Percentiles rank a stretch among this genome's conserved stretches.
Conservation (phyloP, 1,140 invertebrate species). For the Proales similis region DNA sequence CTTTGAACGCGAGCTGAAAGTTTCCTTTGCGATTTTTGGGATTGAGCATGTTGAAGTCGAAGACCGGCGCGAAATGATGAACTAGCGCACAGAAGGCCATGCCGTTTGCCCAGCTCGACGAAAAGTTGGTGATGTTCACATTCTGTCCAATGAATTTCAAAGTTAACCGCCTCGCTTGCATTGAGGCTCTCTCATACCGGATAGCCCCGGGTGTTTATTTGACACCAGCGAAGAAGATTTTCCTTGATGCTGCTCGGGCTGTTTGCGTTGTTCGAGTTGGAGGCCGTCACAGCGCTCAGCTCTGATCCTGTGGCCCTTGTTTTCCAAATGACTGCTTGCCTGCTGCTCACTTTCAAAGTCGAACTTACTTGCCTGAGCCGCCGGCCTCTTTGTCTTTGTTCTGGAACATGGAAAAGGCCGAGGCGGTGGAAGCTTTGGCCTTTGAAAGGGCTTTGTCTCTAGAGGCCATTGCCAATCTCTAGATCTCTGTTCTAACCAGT, state of each 20-base stretch:
- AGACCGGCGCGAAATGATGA: conserved; percentile 88
- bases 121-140: conserved; percentile 91
- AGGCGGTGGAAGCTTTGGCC: conserved; percentile 24
- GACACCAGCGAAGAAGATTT: conserved; percentile 30
- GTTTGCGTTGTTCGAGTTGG: not conserved
- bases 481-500: too few species aligned
- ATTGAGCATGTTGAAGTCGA: conserved; percentile 78
- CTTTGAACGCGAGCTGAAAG: conserved; percentile 89
- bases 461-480: too few species aligned
- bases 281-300: not conserved
- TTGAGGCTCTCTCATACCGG: not conserved
- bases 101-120: conserved; percentile 87
- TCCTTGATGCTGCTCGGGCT: conserved; percentile 32
- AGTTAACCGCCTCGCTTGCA: not conserved
- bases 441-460: too few species aligned
- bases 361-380: conserved; percentile 27
- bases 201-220: conserved; percentile 22
- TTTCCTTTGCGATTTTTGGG: conserved; percentile 81
- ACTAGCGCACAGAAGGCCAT: conserved; percentile 90
- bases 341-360: not conserved
- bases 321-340: not conserved
- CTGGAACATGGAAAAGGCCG: conserved; percentile 37
- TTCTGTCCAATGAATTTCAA: conserved; percentile 62
- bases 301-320: not conserved
- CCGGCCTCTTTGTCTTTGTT: conserved; percentile 30